These are phyloP conservation scores for Pyrochroa serraticornis DNA, from an alignment of 2,888 invertebrate species.

Conservation along the genomic window DNA sequence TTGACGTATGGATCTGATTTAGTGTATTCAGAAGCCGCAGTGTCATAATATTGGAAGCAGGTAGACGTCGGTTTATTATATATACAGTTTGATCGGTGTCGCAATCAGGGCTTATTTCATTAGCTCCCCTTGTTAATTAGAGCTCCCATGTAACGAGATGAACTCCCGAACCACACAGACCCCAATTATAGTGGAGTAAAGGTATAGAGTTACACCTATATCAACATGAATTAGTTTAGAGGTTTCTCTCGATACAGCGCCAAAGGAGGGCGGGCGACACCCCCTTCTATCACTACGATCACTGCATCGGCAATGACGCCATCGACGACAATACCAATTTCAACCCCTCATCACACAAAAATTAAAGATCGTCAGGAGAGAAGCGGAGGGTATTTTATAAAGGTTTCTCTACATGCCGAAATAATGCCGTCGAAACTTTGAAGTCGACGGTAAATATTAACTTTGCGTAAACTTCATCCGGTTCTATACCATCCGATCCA, in stretches of 20 bases:
- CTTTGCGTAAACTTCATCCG: slow-evolving; percentile 17
- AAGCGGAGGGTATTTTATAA: no score
- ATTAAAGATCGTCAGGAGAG: no score
- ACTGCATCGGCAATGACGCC: slow-evolving; percentile 19
- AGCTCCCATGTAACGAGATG: slow-evolving; percentile 54
- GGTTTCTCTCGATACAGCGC: slow-evolving; percentile 35
- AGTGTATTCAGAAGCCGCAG: background rate
- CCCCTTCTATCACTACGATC: slow-evolving; percentile 15
- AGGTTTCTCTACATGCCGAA: background rate
- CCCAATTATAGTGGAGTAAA: slow-evolving; percentile 50
- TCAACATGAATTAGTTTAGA: slow-evolving; percentile 45
- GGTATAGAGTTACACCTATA: slow-evolving; percentile 48
- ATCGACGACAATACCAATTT: no score
- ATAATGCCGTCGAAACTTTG: slow-evolving; percentile 11
- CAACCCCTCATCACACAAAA: no score
- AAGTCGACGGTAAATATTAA: slow-evolving; percentile 20
- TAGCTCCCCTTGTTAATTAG: slow-evolving; percentile 57
- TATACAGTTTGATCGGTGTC: slow-evolving; percentile 52
- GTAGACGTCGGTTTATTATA: slow-evolving; percentile 36
- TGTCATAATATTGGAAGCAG: slow-evolving; percentile 27
- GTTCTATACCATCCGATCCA: slow-evolving; percentile 5
- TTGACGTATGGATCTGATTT: background rate
- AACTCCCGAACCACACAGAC: slow-evolving; percentile 52
- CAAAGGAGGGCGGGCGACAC: slow-evolving; percentile 25
- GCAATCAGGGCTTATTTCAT: slow-evolving; percentile 58